These are phyloP conservation scores for Hoplostethus atlanticus DNA, from an alignment of 2,797 vertebrate species.

Conservation along the genomic window DNA sequence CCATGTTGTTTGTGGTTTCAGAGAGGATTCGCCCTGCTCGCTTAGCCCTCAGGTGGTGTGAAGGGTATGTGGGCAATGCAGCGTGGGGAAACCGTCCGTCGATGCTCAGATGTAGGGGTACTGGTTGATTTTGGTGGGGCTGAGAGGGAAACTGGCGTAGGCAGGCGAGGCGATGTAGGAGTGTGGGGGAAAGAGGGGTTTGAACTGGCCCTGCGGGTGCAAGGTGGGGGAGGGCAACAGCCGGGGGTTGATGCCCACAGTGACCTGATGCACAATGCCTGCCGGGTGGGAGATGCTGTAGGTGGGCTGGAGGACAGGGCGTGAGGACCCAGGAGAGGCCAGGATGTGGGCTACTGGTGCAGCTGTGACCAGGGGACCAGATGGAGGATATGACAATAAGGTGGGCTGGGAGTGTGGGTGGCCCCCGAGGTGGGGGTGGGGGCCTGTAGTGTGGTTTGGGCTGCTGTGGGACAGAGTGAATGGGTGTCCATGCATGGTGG, in stretches of 20 bases:
- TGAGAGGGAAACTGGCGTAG: slow-evolving; percentile 95
- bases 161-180: slow-evolving; percentile 96
- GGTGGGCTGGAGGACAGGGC: slow-evolving; percentile 90
- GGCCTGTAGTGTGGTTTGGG: slow-evolving; percentile 88
- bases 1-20: slow-evolving; percentile 86
- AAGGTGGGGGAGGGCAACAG: slow-evolving; percentile 95
- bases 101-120: slow-evolving; percentile 95
- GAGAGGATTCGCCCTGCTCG: slow-evolving; percentile 59
- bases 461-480: slow-evolving; percentile 95
- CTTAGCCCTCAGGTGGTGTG: slow-evolving; percentile 75
- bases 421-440: slow-evolving; percentile 88
- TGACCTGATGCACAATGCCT: slow-evolving; percentile 94
- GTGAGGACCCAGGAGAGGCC: slow-evolving; percentile 93
- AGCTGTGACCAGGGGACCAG: slow-evolving; percentile 89
- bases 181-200: slow-evolving; percentile 94
- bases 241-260: slow-evolving; percentile 95
- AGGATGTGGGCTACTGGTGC: slow-evolving; percentile 95
- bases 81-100: slow-evolving; percentile 66
- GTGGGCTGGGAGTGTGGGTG: slow-evolving; percentile 90
- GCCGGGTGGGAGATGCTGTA: slow-evolving; percentile 91
- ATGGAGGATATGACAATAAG: slow-evolving; percentile 90
- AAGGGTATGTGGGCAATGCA: slow-evolving; percentile 65
- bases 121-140: slow-evolving; percentile 98
- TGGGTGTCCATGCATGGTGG: slow-evolving; percentile 88
- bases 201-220: slow-evolving; percentile 94